Base-by-base conservation (phyloP, 2,797 vertebrate species). In the Zenarchopterus dispar region DNA sequence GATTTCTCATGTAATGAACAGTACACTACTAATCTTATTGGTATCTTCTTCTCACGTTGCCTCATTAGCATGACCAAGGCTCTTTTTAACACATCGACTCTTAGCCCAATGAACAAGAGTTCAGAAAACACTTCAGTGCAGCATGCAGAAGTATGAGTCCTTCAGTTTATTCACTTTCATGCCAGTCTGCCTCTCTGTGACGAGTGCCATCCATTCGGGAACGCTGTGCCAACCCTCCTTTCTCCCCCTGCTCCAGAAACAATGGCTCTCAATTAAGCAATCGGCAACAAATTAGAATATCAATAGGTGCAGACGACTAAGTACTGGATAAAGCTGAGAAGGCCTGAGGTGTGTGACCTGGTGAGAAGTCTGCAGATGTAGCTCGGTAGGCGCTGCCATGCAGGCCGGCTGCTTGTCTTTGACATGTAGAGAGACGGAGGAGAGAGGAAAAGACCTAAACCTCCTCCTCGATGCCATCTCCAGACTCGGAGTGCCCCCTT, bases 291-390 rank as follows among this genome's bases (percentile, higher is more conserved):
- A 92, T 92, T 92, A 84, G 64, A 93, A 93, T 93, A 90, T 91
- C 91, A 85, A 93, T 91, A 88, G 90, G 77, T 66, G 5, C 36
- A 23, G 44, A 66, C 62, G 62, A 70, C 17, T 78, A 47, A 68
- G 76, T 68, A 59, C 70, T 18, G 59, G 65, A 65, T 55, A 63
- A 41, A 69, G 53, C 49, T 70, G 80, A 73, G 72, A 77, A 67
- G 86, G 83, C 70, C 57, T 55, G 80, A 84, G 84, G 82, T 80
- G 83, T 67, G 83, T 24, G 69, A 63, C 65, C 66, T 56, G 79
- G 85, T 93, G 94, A 92, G 93, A 94, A 92, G 78, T 70, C 70
- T 83, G 87, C 93, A 94, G 93, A 93, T 68, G 92, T 82, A 75
- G 44, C 56, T 70, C 53, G 8, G 49, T 42, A n/a, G 42, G 81